Conservation (phyloP, 2,113 vertebrate species). For the Psittacula cyanocephala region DNA sequence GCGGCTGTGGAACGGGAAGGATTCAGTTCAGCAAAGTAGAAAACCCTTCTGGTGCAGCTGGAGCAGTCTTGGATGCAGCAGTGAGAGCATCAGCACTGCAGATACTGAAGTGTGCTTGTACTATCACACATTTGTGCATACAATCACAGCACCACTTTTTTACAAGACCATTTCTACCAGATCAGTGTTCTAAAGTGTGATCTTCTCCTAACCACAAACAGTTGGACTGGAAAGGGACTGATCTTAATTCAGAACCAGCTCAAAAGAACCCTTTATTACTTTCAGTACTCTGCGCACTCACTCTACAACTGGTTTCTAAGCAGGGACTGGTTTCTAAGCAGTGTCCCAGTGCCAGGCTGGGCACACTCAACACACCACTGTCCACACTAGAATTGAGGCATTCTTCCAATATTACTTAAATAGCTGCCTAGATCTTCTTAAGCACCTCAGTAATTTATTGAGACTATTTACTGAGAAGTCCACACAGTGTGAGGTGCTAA, state of each 20-base stretch:
- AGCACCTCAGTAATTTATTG: not conserved
- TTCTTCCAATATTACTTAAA: not conserved
- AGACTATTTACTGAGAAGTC: not conserved
- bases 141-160: not conserved
- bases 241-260: not conserved
- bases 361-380: not conserved
- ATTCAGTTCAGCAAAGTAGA: not conserved
- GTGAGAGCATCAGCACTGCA: not conserved
- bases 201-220: not conserved
- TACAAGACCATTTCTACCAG: not conserved
- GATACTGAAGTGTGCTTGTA: not conserved
- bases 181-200: not conserved
- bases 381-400: not conserved
- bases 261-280: not conserved
- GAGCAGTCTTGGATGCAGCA: accelerated
- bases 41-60: not conserved
- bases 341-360: not conserved
- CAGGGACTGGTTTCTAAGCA: not conserved
- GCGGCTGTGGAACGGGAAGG: not conserved
- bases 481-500: not conserved
- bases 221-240: not conserved
- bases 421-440: not conserved
- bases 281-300: not conserved
- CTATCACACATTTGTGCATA: not conserved
- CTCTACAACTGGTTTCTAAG: not conserved